phyloP scores from a whole-genome alignment of 2,888 invertebrate genomes.

The Argyra leucocephala region DNA sequence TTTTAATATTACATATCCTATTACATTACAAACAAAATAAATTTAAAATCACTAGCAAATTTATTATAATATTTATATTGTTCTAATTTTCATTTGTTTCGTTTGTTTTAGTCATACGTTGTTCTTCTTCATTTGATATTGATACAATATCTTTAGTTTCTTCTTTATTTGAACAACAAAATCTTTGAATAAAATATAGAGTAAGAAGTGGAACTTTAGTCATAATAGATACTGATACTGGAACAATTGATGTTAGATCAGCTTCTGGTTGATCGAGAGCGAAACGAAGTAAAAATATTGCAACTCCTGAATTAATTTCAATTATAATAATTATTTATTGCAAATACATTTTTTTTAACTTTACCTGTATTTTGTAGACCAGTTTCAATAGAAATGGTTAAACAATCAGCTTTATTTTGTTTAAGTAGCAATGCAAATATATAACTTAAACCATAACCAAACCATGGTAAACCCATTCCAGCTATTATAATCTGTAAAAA shows the following conservation, averaged over 20 bases:
- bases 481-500: constrained; percentile 47
- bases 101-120: not conserved
- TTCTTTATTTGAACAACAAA: constrained; percentile 33
- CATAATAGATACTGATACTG: constrained; percentile 79
- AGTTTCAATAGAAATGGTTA: constrained; percentile 79
- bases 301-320: constrained; percentile 46
- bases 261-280: constrained; percentile 70
- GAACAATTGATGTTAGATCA: constrained; percentile 75
- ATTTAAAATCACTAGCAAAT: too few relatives aligned
- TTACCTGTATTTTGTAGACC: constrained; percentile 78
- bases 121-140: not conserved
- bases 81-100: too few relatives aligned
- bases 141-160: not conserved
- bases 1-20: too few relatives aligned
- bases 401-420: constrained; percentile 54
- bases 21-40: too few relatives aligned
- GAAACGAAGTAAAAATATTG: constrained; percentile 72
- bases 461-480: constrained; percentile 68
- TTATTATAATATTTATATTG: too few relatives aligned
- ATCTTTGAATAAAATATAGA: constrained; percentile 48
- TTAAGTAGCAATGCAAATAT: constrained; percentile 48
- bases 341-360: not conserved
- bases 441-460: constrained; percentile 63
- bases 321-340: not conserved
- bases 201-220: constrained; percentile 70